These are phyloP conservation scores for Nannoperca australis DNA, from an alignment of 2,797 vertebrate species.

Conservation along the genomic window DNA sequence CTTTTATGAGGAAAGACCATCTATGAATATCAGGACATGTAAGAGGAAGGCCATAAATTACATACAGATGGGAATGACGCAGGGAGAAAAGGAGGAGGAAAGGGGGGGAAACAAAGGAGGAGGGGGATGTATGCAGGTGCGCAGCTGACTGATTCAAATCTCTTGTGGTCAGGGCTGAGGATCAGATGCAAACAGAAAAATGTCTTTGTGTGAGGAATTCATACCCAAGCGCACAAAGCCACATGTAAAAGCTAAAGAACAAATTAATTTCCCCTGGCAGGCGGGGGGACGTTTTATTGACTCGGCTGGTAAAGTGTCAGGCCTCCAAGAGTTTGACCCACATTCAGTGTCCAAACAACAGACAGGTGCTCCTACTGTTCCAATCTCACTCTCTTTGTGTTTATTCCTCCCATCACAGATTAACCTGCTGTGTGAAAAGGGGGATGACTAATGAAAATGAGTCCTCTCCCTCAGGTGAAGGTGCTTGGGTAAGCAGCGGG, in stretches of 20 bases:
- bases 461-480: conserved; percentile 8
- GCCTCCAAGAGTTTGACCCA: conserved; percentile 64
- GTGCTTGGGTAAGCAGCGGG: conserved; percentile 19
- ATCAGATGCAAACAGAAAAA: conserved; percentile 33
- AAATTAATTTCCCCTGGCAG: conserved; percentile 27
- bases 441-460: conserved; percentile 40
- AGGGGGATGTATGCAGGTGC: conserved; percentile 19
- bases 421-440: conserved; percentile 29
- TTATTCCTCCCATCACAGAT: conserved; percentile 26
- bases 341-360: conserved; percentile 58
- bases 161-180: not conserved
- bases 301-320: conserved; percentile 14
- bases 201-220: conserved; percentile 7
- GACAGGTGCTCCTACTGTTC: conserved; percentile 42
- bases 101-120: not conserved
- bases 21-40: conserved; percentile 5
- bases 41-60: conserved; percentile 35
- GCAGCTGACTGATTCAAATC: conserved; percentile 45
- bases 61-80: conserved; percentile 40
- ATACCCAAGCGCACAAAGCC: not conserved
- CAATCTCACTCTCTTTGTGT: conserved; percentile 19
- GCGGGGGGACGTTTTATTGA: conserved; percentile 30
- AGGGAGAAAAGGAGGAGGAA: not conserved
- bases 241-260: conserved; percentile 22
- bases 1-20: conserved; percentile 4